Base-by-base conservation (phyloP, 2,113 vertebrate genomes). In the Ceyx melanurus region DNA sequence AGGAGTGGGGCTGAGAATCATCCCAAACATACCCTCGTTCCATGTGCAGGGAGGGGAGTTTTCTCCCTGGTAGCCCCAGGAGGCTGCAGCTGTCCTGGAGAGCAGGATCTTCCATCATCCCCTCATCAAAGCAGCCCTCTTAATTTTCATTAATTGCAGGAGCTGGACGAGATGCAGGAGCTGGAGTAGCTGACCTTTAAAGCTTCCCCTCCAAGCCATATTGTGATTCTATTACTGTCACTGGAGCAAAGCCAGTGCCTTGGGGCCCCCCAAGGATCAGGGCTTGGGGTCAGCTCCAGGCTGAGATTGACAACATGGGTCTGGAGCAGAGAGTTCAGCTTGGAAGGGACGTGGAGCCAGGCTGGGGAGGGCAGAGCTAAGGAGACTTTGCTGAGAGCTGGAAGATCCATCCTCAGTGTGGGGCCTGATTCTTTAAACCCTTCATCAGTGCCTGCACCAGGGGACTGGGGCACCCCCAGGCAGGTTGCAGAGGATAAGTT, bases 261-360 rank as follows among this genome's bases (percentile, higher is more conserved):
- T 2, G 15, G 15, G 9, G 8, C 31, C 25, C 21, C 40, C 72
- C 28, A 17, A 11, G 50, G 29, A 19, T 65, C 29, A 45, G 56
- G 62, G 13, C 22, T 22, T 10, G 11, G 62, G 70, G 57, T 37
- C 28, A 9, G 31, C 6, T 29, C 62, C 89, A 25, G 70, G 70
- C 21, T 60, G 40, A 0, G 2, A 13, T 43, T 37, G 3, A 0
- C 46, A 33, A 29, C 8, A 2, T 2, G 8, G 46, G 16, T 26
- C 53, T 48, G 23, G 4, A 6, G 7, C 23, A 21, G 51, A 76
- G 60, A 3, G 25, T 35, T 46, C 5, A 5, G 9, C n/a, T 43
- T 12, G 64, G 70, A 21, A 73, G 53, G 11, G 33, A 2, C 4
- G 3, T 0, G 5, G 35, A 22, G 43, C 31, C 1, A 11, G 2